Evolutionary conservation across 2,797 vertebrate genomes (phyloP).

Genomic region (Sebastes baramenuke): DNA sequence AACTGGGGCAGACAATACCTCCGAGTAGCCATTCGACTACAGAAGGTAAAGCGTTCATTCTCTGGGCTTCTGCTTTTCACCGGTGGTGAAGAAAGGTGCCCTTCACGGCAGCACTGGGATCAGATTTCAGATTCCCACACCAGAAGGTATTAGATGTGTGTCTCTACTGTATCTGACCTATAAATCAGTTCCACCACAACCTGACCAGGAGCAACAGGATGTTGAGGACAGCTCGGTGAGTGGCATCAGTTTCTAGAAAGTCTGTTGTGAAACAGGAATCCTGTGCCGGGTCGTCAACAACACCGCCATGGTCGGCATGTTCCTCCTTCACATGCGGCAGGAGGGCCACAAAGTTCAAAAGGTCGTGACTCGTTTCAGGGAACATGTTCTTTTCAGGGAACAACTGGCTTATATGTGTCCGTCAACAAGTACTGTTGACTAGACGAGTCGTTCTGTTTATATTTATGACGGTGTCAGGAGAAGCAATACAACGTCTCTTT

Average conservation of each 20-base stretch:
- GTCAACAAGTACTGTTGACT: not conserved
- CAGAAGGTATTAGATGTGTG: not conserved
- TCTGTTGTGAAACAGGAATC: constrained; percentile 52
- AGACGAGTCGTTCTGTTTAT: not conserved
- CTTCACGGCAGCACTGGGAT: constrained; percentile 40
- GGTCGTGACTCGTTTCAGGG: not conserved
- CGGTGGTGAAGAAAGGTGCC: constrained; percentile 33
- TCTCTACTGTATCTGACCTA: constrained; percentile 15
- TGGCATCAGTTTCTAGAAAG: constrained; percentile 10
- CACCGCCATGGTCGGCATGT: not conserved
- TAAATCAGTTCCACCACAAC: not conserved
- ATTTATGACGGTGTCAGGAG: not conserved
- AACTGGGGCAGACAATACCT: constrained; percentile 67
- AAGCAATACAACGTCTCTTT: not conserved
- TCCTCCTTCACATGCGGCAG: not conserved
- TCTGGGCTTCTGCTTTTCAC: constrained; percentile 1
- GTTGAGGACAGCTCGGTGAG: not conserved
- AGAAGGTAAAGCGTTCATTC: not conserved
- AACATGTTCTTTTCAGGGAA: not conserved
- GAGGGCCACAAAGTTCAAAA: not conserved
- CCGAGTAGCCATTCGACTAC: constrained; percentile 18
- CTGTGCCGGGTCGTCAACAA: not conserved
- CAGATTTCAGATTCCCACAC: constrained; percentile 47
- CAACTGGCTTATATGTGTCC: not conserved
- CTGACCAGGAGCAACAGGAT: not conserved